Evolutionary conservation across 2,797 vertebrate species (phyloP).

Genomic region (Coluber constrictor): DNA sequence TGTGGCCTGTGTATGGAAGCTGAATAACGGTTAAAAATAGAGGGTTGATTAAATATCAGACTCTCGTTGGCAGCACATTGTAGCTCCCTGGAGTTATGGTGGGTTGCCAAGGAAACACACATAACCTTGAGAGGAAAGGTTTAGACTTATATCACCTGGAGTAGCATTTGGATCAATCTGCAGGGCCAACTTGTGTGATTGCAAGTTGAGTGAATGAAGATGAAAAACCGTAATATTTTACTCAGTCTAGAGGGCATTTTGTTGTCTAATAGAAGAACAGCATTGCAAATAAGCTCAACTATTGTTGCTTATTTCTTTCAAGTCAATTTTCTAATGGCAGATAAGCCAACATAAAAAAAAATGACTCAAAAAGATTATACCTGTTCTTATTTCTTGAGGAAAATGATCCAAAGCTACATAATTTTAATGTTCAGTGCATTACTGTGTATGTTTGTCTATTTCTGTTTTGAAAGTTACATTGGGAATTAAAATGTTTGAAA

Average conservation of each 20-base stretch:
- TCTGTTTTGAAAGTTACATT: background rate
- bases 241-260: background rate
- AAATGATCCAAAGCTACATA: background rate
- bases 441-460: background rate
- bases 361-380: background rate
- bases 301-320: background rate
- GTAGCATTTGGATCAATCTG: slow-evolving; percentile 59
- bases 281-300: background rate
- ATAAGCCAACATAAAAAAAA: background rate
- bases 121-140: slow-evolving; percentile 60
- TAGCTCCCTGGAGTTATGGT: slow-evolving; percentile 56
- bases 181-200: slow-evolving; percentile 55
- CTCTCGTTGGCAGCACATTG: slow-evolving; percentile 55
- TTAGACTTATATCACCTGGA: slow-evolving; percentile 64
- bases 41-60: slow-evolving; percentile 58
- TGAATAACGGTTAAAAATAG: slow-evolving; percentile 39
- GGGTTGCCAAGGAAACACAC: slow-evolving; percentile 65
- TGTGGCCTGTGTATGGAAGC: slow-evolving; percentile 35
- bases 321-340: background rate
- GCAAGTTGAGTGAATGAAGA: slow-evolving; percentile 33
- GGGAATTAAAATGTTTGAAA: background rate
- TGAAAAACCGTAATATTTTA: slow-evolving; percentile 35
- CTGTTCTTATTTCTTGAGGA: background rate
- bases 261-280: background rate
- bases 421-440: background rate